phyloP scores from a whole-genome alignment of 2,113 vertebrate genomes.

The Aleadryas rufinucha region DNA sequence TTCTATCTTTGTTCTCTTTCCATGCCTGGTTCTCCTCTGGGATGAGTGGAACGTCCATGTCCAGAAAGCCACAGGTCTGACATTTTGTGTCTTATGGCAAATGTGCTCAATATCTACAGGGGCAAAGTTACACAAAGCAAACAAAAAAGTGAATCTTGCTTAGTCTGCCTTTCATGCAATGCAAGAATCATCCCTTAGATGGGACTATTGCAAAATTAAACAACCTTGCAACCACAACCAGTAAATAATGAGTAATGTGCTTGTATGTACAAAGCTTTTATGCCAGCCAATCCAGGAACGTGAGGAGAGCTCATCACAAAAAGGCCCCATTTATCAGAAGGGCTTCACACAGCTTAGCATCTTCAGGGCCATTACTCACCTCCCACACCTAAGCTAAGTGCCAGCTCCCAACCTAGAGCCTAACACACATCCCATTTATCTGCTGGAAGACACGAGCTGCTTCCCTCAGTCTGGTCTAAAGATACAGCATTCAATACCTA shows the following conservation, averaged over 20 bases:
- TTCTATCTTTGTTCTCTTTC: background rate
- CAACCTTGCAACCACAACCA: background rate
- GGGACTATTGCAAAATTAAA: conserved; percentile 69
- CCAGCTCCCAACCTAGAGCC: conserved; percentile 6
- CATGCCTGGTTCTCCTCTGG: background rate
- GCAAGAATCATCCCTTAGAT: conserved; percentile 62
- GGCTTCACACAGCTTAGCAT: conserved; percentile 56
- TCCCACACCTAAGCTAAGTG: conserved; percentile 49
- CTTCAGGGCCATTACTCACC: conserved; percentile 60
- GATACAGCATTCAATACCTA: background rate
- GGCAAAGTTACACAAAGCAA: background rate
- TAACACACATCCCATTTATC: background rate
- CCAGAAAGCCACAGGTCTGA: background rate
- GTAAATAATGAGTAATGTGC: conserved; percentile 46
- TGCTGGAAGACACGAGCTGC: background rate
- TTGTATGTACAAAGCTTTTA: conserved; percentile 29
- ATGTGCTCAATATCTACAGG: background rate
- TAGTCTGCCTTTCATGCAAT: conserved; percentile 31
- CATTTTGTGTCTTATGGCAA: background rate
- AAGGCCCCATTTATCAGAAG: conserved; percentile 55
- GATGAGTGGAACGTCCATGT: background rate
- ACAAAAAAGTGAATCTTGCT: background rate
- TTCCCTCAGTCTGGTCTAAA: background rate
- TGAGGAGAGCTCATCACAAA: conserved; percentile 38
- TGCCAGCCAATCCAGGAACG: background rate